phyloP scores from a whole-genome alignment of 2,797 vertebrate species.

The Phoxinus dragarum region DNA sequence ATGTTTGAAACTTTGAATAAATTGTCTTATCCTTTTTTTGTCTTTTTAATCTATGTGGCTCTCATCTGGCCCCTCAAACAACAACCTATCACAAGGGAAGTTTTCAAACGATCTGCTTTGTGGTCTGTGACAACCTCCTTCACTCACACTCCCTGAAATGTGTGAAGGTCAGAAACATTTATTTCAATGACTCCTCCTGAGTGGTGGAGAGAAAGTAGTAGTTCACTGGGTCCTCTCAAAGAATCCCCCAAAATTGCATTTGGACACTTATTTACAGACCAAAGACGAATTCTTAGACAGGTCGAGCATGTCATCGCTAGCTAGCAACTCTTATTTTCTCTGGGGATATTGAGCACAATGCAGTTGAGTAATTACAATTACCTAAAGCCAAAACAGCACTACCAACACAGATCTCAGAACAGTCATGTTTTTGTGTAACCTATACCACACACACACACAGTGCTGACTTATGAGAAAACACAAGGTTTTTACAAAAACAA shows the following conservation, averaged over 20 bases:
- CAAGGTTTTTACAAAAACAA: neutral
- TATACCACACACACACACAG: neutral
- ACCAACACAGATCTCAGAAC: slow-evolving; percentile 14
- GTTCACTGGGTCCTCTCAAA: neutral
- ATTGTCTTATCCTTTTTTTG: neutral
- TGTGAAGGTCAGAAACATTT: slow-evolving; percentile 30
- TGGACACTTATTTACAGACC: slow-evolving; percentile 13
- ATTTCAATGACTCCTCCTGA: neutral
- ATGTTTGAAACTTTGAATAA: neutral
- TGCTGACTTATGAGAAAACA: neutral
- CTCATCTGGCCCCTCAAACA: neutral
- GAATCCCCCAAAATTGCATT: slow-evolving; percentile 5
- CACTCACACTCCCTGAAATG: neutral
- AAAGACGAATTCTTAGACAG: neutral
- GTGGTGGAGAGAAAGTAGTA: neutral
- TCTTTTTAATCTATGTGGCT: neutral
- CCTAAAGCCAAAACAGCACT: neutral
- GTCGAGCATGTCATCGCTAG: neutral
- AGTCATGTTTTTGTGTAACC: neutral
- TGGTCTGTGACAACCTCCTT: neutral
- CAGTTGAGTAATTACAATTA: slow-evolving; percentile 30
- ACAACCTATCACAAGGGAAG: neutral
- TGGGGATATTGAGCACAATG: slow-evolving; percentile 14
- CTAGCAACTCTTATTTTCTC: slow-evolving; percentile 18
- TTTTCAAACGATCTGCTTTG: neutral